These are phyloP conservation scores for Byasa hedistus DNA, from an alignment of 2,888 invertebrate genomes.

Conservation along the genomic window DNA sequence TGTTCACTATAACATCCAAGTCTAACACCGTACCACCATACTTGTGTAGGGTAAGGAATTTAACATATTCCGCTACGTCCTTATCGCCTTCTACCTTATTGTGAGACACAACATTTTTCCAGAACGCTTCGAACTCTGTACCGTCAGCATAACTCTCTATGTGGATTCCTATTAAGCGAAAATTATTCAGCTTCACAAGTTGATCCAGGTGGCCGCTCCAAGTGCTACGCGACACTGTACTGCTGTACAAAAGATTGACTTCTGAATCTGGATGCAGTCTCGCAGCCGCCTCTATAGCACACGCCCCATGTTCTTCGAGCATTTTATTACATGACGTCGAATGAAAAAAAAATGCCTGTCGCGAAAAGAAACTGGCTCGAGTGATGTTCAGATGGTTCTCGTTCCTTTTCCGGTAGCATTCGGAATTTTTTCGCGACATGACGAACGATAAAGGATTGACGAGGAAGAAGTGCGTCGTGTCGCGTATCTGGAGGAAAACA, in stretches of 20 bases:
- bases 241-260: slow-evolving; percentile 21
- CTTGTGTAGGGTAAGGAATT: slow-evolving; percentile 31
- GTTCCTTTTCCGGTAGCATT: slow-evolving; percentile 13
- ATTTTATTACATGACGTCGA: slow-evolving; percentile 27
- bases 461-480: slow-evolving; percentile 17
- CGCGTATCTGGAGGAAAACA: slow-evolving; percentile 17
- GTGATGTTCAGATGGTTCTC: slow-evolving; percentile 10
- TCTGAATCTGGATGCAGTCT: slow-evolving; percentile 23
- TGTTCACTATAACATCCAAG: slow-evolving; percentile 30
- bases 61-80: slow-evolving; percentile 28
- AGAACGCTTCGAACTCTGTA: slow-evolving; percentile 30
- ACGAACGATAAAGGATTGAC: slow-evolving; percentile 21
- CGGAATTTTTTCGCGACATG: background rate
- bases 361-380: slow-evolving; percentile 4
- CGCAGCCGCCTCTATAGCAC: slow-evolving; percentile 32
- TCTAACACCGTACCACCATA: slow-evolving; percentile 32
- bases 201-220: slow-evolving; percentile 18
- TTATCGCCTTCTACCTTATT: slow-evolving; percentile 10
- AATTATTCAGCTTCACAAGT: slow-evolving; percentile 20
- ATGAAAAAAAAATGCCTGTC: slow-evolving; percentile 29
- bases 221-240: slow-evolving; percentile 5
- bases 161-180: slow-evolving; percentile 25
- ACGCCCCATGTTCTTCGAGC: slow-evolving; percentile 26
- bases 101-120: slow-evolving; percentile 13
- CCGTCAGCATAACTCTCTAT: slow-evolving; percentile 27